Evolutionary conservation across 1,140 invertebrate genomes (phyloP), one percentile per base, ranked within the genome.

Genomic region (Geopemphigus sp.): DNA sequence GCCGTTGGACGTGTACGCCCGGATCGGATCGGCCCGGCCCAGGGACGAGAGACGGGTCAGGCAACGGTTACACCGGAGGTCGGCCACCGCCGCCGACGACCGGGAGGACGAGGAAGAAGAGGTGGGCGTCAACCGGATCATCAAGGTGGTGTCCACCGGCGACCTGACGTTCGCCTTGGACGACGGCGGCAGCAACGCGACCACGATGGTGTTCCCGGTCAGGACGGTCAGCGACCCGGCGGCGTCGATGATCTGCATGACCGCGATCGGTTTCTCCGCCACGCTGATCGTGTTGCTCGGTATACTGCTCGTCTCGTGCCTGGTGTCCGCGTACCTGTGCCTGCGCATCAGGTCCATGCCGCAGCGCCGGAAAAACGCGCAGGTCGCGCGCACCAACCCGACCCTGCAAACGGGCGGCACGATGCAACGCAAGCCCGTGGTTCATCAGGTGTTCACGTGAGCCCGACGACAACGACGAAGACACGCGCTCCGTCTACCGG

Each of bases 91-190:
- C 88, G 92, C 83, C 92, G 78, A 90, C 90, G 11, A 90, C 88
- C 92, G 83, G 92, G 95, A 94, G 45, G 95, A 90, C 90, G 11
- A 90, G 88, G 92, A 83, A 92, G 95, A 94, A 47, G 95, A 96
- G 84, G 94, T 97, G 1, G 94, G 94, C 83, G 96, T 95, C 24
- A 94, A 93, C 84, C 88, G 94, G 82, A 92, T 90, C 59, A 96
- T 97, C 83, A 94, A 95, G 85, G 95, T 97, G 0, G 95, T 97
- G 0, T 94, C 95, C 10, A 94, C 95, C 0, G 95, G 95, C 63
- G 95, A 97, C 85, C 93, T 97, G 0, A 96, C 95, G 83, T 97
- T 97, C 85, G 93, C 92, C 0, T 86, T 97, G 76, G 94, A 95
- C 84, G 93, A 94, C 47, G 92, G 94, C 11, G 91, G 93, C 6